A percentile compares a stretch with the other conserved stretches of the same genome.
Evolutionary conservation across 2,113 vertebrate genomes (phyloP).

Genomic region (Piprites chloris): DNA sequence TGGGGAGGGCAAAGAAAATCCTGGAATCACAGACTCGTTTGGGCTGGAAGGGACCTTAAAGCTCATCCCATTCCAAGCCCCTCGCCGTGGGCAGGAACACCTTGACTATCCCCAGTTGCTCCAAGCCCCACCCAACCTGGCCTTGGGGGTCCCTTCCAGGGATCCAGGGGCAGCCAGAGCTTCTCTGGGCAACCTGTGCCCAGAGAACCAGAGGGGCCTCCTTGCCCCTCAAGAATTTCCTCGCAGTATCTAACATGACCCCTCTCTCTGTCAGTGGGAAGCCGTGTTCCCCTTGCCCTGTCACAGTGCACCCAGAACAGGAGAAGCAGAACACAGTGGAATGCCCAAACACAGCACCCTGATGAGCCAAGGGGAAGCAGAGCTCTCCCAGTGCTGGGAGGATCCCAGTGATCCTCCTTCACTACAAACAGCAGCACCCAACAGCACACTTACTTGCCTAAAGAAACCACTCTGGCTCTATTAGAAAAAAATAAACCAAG

Average conservation of each 20-base stretch:
- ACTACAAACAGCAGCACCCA: background rate
- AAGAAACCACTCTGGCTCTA: no score
- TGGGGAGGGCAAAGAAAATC: background rate
- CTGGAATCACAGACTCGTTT: rapidly evolving
- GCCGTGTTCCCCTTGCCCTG: no score
- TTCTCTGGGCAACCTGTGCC: background rate
- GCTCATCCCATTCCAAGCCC: background rate
- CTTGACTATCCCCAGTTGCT: rapidly evolving
- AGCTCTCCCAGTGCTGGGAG: background rate
- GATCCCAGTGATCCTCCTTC: no score
- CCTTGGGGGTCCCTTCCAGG: background rate
- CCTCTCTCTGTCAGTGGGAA: background rate
- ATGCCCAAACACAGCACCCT: background rate
- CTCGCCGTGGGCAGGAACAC: background rate
- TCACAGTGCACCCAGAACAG: rapidly evolving
- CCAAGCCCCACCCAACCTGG: background rate
- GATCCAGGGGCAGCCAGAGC: background rate
- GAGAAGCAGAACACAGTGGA: rapidly evolving
- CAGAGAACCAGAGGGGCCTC: no score
- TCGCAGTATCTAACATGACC: rapidly evolving
- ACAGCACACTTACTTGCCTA: background rate
- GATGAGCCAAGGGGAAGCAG: background rate
- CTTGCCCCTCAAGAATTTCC: background rate
- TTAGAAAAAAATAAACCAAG: background rate
- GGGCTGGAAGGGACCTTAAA: rapidly evolving